phyloP scores from a whole-genome alignment of 2,888 invertebrate species.

The Arrhopalites spinosus region DNA sequence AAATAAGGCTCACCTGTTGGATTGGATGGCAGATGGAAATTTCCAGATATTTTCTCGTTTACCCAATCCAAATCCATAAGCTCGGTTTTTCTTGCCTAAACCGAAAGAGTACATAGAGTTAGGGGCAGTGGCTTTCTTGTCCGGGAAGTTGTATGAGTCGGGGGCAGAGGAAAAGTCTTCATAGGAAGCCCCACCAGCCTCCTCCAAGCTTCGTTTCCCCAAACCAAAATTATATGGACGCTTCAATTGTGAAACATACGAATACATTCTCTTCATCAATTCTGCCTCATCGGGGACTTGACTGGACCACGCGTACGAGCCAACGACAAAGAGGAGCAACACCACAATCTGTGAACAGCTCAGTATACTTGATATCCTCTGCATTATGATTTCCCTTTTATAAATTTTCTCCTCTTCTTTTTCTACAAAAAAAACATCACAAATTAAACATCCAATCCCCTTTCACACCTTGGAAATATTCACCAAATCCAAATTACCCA shows the following conservation, averaged over 20 bases:
- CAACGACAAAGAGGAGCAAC: slow-evolving; percentile 50
- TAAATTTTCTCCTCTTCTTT: background rate
- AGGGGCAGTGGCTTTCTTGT: slow-evolving; percentile 38
- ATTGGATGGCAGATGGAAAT: slow-evolving; percentile 11
- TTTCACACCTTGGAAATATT: too few relatives aligned
- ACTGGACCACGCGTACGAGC: slow-evolving; percentile 51
- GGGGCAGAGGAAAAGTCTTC: slow-evolving; percentile 47
- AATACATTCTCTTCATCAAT: slow-evolving; percentile 45
- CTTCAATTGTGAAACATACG: slow-evolving; percentile 45
- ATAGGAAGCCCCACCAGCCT: slow-evolving; percentile 46
- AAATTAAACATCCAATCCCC: too few relatives aligned
- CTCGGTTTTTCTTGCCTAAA: slow-evolving; percentile 53
- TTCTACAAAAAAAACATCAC: background rate
- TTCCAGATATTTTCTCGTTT: slow-evolving; percentile 53
- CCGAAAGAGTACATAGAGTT: slow-evolving; percentile 51
- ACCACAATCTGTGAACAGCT: slow-evolving; percentile 48
- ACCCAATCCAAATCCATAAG: slow-evolving; percentile 55
- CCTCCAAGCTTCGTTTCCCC: slow-evolving; percentile 49
- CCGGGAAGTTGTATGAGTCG: slow-evolving; percentile 40
- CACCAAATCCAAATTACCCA: too few relatives aligned
- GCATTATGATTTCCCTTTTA: slow-evolving; percentile 36
- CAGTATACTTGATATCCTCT: slow-evolving; percentile 48
- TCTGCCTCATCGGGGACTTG: slow-evolving; percentile 52
- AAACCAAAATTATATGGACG: slow-evolving; percentile 55
- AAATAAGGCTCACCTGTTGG: slow-evolving; percentile 37